phyloP scores from a whole-genome alignment of 2,888 invertebrate species.

The Agrotis exclamationis region DNA sequence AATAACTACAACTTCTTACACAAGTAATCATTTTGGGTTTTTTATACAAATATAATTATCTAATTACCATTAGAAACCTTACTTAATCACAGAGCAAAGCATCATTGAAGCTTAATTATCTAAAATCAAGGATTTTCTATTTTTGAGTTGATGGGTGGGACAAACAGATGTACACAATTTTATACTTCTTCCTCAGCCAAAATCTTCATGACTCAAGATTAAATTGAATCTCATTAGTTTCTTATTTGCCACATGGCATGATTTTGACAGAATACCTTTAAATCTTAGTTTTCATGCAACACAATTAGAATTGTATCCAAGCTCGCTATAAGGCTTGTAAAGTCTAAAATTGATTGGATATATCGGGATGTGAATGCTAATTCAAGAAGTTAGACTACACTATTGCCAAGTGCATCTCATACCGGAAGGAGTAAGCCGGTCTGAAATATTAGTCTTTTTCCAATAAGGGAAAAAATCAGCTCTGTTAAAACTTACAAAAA shows the following conservation, averaged over 20 bases:
- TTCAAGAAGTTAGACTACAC: background rate
- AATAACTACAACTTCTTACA: background rate
- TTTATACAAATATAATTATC: background rate
- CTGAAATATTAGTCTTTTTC: no score
- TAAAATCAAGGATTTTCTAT: slow-evolving; percentile 17
- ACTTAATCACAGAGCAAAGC: background rate
- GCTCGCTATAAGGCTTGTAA: background rate
- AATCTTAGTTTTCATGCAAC: background rate
- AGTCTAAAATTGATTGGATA: background rate
- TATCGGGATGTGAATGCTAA: background rate
- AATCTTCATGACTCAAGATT: background rate
- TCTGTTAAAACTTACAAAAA: no score
- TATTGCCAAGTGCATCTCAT: background rate
- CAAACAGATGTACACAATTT: background rate
- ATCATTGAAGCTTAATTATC: background rate
- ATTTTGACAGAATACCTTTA: background rate
- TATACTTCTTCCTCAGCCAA: no score
- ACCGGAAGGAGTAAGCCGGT: no score
- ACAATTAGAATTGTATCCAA: background rate
- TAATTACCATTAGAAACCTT: background rate
- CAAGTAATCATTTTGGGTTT: background rate
- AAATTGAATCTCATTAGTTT: background rate
- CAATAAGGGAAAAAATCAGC: no score
- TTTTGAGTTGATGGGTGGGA: no score
- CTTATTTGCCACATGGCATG: background rate